Evolutionary conservation across 2,888 invertebrate species (phyloP).

Genomic region (Agrochola litura): DNA sequence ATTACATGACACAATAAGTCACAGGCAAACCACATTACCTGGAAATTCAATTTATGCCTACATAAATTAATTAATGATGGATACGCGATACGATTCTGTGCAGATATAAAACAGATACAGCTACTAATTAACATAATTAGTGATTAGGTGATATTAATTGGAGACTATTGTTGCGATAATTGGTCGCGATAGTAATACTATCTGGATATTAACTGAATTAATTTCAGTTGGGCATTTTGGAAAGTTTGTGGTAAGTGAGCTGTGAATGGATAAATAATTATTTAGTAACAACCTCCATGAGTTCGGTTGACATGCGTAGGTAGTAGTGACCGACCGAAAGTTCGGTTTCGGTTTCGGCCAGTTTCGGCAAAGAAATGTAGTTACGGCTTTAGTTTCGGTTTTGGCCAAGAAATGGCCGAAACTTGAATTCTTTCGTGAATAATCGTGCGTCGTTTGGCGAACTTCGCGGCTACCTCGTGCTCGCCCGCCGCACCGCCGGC

Average conservation of each 20-base stretch:
- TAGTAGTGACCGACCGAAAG: too few relatives aligned
- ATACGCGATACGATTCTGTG: not conserved
- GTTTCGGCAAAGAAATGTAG: too few relatives aligned
- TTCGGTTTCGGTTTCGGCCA: too few relatives aligned
- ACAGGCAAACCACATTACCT: conserved; percentile 5
- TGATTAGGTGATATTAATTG: conserved; percentile 22
- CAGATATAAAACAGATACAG: conserved; percentile 13
- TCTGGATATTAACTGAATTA: not conserved
- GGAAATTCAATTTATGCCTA: conserved; percentile 18
- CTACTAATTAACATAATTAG: conserved; percentile 33
- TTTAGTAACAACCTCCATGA: not conserved
- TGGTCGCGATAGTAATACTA: not conserved
- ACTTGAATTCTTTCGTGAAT: too few relatives aligned
- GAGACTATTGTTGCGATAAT: conserved; percentile 5
- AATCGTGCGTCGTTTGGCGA: too few relatives aligned
- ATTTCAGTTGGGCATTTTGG: not conserved
- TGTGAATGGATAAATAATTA: not conserved
- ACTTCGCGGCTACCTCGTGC: too few relatives aligned
- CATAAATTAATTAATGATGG: conserved; percentile 25
- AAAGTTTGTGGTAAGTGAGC: not conserved
- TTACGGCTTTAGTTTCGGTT: too few relatives aligned
- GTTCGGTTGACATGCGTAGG: too few relatives aligned
- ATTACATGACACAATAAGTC: too few relatives aligned
- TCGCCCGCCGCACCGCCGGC: too few relatives aligned
- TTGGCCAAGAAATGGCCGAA: too few relatives aligned